These are phyloP conservation scores for Sebastes fasciatus DNA, from an alignment of 2,113 vertebrate genomes.

Conservation along the genomic window DNA sequence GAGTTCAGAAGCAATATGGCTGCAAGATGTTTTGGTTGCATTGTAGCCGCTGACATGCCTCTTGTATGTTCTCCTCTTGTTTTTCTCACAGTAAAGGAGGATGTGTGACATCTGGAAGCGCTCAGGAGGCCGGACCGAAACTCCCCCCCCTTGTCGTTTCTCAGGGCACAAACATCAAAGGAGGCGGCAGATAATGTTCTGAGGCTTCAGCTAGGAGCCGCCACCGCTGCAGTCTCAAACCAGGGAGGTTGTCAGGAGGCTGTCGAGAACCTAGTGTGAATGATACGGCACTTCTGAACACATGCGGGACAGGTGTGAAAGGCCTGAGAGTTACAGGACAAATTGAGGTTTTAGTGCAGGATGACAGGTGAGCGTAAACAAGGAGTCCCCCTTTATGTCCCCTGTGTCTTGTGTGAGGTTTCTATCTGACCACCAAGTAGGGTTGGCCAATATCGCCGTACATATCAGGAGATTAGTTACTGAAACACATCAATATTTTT, in stretches of 20 bases:
- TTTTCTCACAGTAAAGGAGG: constrained; percentile 64
- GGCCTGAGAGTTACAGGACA: not conserved
- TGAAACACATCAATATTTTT: not conserved
- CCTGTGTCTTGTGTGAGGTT: not conserved
- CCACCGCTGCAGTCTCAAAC: not conserved
- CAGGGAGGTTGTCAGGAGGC: not conserved
- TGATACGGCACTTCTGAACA: not conserved
- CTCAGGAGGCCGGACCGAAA: constrained; percentile 45
- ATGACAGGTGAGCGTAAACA: not conserved
- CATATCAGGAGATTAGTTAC: not conserved
- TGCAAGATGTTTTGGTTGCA: constrained; percentile 61
- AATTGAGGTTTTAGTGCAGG: not conserved
- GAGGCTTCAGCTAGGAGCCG: not conserved
- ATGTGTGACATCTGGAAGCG: constrained; percentile 73
- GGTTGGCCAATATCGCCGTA: not conserved
- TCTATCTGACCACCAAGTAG: no score
- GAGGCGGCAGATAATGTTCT: constrained; percentile 35
- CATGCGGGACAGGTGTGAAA: constrained; percentile 1
- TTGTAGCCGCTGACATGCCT: constrained; percentile 26
- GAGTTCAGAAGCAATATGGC: constrained; percentile 39
- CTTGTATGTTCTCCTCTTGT: constrained; percentile 36
- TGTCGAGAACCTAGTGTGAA: no score
- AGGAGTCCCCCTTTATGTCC: not conserved
- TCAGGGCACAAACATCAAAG: constrained; percentile 65
- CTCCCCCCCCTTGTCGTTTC: constrained; percentile 4